Base-by-base conservation (phyloP, 2,888 invertebrate genomes). In the Emesis russula region DNA sequence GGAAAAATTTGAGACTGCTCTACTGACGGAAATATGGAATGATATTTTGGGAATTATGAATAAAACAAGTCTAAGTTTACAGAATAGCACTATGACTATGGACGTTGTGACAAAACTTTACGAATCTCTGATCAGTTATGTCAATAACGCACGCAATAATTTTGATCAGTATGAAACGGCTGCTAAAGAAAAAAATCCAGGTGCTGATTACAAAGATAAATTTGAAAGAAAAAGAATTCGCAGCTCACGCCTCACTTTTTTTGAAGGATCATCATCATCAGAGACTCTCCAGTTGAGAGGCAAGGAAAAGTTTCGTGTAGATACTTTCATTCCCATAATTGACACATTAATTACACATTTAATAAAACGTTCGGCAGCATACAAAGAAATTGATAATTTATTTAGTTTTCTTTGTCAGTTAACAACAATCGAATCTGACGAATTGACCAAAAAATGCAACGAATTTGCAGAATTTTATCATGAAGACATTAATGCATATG, bases 301-400 rank as follows among this genome's bases (percentile, higher is more conserved):
- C 82, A 89, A 85, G 81, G 83, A 89, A 85, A 88, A 86, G 83
- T 87, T 90, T 90, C 83, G 79, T 87, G 84, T 87, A 90, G 82
- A 86, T 82, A 88, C 80, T 88, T 76, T 58, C 36, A 84, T 82
- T 84, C 83, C 87, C 87, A 89, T 87, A 89, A 87, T 85, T 87
- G 81, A 89, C 77, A 76, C 75, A 63, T 63, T 70, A 44, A 25
- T 74, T 76, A 75, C 41, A 87, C 81, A 81, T 58, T 73, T 73
- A 73, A 81, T 73, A 87, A 77, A 87, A 81, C 81, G 81, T 84
- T 87, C 74, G 79, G 81, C 81, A 84, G 81, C 84, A 81, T 81
- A 73, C 73, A 31, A 73, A 73, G 81, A 81, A 81, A 73, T 81
- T 73, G 81, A 82, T 68, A 82, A 44, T 82, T 68, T 79, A 82